Evolutionary conservation across 2,888 invertebrate species (phyloP).

Genomic region (Pyrochroa serraticornis): DNA sequence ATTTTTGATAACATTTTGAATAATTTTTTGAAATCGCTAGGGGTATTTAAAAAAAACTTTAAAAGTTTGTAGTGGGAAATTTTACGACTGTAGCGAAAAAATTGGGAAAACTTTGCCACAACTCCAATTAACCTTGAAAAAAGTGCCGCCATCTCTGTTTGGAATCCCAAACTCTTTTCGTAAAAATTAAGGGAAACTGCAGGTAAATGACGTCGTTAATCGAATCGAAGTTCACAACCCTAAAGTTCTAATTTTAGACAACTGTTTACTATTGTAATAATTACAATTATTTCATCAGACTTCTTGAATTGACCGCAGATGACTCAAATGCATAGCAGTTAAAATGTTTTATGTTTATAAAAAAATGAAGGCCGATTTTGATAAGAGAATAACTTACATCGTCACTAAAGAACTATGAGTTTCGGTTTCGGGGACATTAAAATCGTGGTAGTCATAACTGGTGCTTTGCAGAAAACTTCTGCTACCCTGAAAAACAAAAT

Average conservation of each 20-base stretch:
- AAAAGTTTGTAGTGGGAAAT: too few relatives aligned
- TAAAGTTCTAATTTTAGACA: constrained; percentile 6
- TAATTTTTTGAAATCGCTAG: too few relatives aligned
- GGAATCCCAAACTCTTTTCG: not conserved
- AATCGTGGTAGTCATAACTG: constrained; percentile 16
- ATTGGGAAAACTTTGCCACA: too few relatives aligned
- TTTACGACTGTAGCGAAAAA: too few relatives aligned
- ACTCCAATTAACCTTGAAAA: not conserved
- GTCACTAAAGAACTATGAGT: constrained; percentile 42
- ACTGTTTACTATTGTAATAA: constrained; percentile 17
- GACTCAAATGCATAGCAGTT: not conserved
- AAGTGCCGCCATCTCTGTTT: not conserved
- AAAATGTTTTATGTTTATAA: constrained; percentile 7
- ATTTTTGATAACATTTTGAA: constrained; percentile 1
- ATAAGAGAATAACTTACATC: constrained; percentile 39
- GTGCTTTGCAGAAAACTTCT: not conserved
- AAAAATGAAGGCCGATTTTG: not conserved
- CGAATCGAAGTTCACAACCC: not conserved
- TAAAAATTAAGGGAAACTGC: not conserved
- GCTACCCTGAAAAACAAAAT: constrained; percentile 4
- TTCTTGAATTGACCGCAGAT: too few relatives aligned
- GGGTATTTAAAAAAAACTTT: too few relatives aligned
- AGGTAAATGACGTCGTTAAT: constrained; percentile 1
- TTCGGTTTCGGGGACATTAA: constrained; percentile 26
- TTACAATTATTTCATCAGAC: constrained; percentile 35